A percentile compares a stretch with the other conserved stretches of the same genome.
phyloP scores from a whole-genome alignment of 2,113 vertebrate species.

The Dipodomys ordii region DNA sequence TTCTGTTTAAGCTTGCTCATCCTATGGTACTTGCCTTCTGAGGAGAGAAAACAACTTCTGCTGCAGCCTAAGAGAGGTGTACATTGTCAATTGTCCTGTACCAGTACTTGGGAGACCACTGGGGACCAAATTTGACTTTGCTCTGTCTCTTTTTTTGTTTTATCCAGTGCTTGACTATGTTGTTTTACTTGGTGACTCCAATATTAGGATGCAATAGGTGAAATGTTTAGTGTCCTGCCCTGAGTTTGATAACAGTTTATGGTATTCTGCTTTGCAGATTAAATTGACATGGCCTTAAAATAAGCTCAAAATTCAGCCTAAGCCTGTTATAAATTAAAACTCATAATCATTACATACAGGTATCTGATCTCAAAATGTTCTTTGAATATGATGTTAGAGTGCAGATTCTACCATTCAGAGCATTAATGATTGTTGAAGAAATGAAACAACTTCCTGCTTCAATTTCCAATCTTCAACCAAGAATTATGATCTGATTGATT shows the following conservation, averaged over 20 bases:
- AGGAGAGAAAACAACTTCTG: neutral
- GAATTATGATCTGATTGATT: neutral
- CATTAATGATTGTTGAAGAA: neutral
- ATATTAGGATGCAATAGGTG: neutral
- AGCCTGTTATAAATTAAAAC: neutral
- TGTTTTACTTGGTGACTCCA: neutral
- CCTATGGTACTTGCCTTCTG: neutral
- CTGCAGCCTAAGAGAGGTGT: neutral
- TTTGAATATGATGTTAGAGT: neutral
- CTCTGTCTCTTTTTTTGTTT: neutral
- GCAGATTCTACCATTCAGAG: neutral
- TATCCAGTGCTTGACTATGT: neutral
- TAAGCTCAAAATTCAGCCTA: neutral
- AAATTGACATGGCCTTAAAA: neutral
- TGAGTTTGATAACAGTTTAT: too few species aligned
- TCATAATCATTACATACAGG: neutral
- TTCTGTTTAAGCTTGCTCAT: neutral
- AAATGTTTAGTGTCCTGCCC: neutral
- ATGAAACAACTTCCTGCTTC: slow-evolving; percentile 1
- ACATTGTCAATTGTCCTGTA: neutral
- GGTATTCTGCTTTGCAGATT: neutral
- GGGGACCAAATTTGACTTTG: neutral
- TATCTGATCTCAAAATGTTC: neutral
- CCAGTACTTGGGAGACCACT: neutral
- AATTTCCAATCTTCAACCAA: slow-evolving; percentile 20